These are phyloP conservation scores for Eristalis pertinax DNA, from an alignment of 2,888 invertebrate genomes.

Conservation along the genomic window DNA sequence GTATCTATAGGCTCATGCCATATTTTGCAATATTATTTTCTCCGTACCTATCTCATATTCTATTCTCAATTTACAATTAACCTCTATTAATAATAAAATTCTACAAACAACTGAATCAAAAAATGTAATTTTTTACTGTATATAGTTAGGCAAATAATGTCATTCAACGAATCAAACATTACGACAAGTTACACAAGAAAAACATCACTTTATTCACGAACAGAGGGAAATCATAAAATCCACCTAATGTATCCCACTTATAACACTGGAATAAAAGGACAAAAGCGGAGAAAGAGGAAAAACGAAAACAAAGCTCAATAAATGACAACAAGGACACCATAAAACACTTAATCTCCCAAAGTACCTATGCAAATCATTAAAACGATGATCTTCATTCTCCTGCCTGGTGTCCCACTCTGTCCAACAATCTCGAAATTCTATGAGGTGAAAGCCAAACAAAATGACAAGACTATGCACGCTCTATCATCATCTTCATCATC, in stretches of 20 bases:
- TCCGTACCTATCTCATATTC: too few species aligned
- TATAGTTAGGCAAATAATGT: slow-evolving; percentile 24
- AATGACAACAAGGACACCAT: slow-evolving; percentile 71
- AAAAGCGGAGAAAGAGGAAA: slow-evolving; percentile 9
- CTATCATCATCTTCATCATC: slow-evolving; percentile 54
- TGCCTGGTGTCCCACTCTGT: slow-evolving; percentile 35
- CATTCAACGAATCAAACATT: slow-evolving; percentile 44
- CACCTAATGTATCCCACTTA: slow-evolving; percentile 34
- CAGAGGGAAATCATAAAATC: slow-evolving; percentile 55
- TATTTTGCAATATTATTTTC: too few species aligned
- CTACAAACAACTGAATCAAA: neutral
- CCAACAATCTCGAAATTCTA: slow-evolving; percentile 54
- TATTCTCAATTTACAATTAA: neutral
- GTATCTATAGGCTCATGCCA: too few species aligned
- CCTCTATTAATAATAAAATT: neutral
- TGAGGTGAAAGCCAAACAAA: slow-evolving; percentile 67
- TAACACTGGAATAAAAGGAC: slow-evolving; percentile 22
- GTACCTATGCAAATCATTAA: slow-evolving; percentile 72
- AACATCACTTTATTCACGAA: slow-evolving; percentile 38
- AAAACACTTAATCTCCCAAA: slow-evolving; percentile 71
- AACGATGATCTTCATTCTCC: slow-evolving; percentile 59
- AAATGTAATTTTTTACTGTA: neutral
- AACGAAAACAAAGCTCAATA: slow-evolving; percentile 65
- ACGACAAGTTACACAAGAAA: slow-evolving; percentile 49
- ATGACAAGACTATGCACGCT: slow-evolving; percentile 60